Evolutionary conservation across 2,797 vertebrate genomes (phyloP), one percentile per base, ranked within the genome.

Genomic region (Gadopsis bispinosus): DNA sequence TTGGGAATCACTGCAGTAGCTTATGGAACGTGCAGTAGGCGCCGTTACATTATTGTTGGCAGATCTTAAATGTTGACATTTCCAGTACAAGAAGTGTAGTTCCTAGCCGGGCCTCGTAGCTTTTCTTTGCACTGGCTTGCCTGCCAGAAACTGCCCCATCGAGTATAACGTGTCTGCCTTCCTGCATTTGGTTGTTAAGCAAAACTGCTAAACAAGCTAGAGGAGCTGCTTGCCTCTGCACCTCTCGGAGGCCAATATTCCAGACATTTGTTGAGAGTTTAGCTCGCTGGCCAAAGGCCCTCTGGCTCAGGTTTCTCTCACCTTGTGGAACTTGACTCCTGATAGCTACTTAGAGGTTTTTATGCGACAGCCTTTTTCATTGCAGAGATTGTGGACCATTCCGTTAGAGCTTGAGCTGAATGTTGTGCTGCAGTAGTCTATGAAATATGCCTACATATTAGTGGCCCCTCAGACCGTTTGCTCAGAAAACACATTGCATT

Each of bases 231-330:
- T 92, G 86, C 83, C 81, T 83, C 80, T 62, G 87, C 89, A 80
- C 64, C 75, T 83, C 61, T 69, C 19, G 5, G 58, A 83, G 83
- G 81, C 77, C 80, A 67, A 61, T 74, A 65, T 86, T 88, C 83
- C 69, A 81, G 71, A 87, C 85, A 79, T 84, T 89, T 86, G 85
- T 83, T 73, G 39, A 16, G 69, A 41, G 67, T 84, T 83, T n/a
- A 72, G 81, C 68, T 55, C 16, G 5, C 75, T 78, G 68, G 85
- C 88, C 61, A 51, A 69, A 71, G 48, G 75, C 64, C 59, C 73
- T 39, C n/a, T 45, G 81, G 83, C 84, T 93, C 88, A 77, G 69
- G 80, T 93, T 91, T 85, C 88, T 83, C 82, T 83, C 85, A 87
- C 89, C 70, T 79, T 77, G 81, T 80, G 73, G 83, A 92, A 88